phyloP scores from a whole-genome alignment of 30 jellyfish, hydroid and myxozoan species.

The Nemopilema nomurai region DNA sequence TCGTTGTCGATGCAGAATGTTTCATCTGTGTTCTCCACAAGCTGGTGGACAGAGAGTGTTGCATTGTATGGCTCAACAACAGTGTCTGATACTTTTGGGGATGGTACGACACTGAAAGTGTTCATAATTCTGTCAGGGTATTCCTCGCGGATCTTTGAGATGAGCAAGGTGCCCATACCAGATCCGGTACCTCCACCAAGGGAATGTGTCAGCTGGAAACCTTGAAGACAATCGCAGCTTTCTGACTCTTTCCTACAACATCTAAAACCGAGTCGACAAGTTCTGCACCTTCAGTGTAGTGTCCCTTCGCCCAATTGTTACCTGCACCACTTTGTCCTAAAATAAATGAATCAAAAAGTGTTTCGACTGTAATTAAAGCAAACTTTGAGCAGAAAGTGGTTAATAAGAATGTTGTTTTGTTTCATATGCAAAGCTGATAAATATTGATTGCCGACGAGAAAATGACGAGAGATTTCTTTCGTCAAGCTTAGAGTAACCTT shows the following conservation, averaged over 20 bases:
- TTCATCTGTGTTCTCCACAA: conserved; percentile 94
- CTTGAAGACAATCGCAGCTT: conserved; percentile 92
- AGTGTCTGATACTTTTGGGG: conserved; percentile 96
- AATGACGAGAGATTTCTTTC: background rate
- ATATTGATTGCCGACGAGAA: background rate
- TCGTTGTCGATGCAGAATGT: conserved; percentile 96
- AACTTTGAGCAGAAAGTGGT: no score
- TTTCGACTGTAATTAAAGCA: no score
- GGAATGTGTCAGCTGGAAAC: conserved; percentile 93
- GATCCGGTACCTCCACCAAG: conserved; percentile 98
- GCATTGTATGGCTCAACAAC: conserved; percentile 98
- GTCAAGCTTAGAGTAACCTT: no score
- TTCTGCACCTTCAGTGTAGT: conserved; percentile 96
- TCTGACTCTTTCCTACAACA: conserved; percentile 88
- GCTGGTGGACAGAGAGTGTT: conserved; percentile 86
- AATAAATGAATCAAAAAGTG: no score
- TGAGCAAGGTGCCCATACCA: conserved; percentile 96
- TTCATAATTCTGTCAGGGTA: conserved; percentile 94
- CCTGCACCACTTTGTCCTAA: conserved; percentile 96
- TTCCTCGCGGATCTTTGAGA: conserved; percentile 92
- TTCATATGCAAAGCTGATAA: background rate
- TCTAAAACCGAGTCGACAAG: conserved; percentile 81
- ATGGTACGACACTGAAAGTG: conserved; percentile 92
- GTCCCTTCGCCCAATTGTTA: conserved; percentile 98
- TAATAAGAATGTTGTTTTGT: no score